Evolutionary conservation across 2,113 vertebrate species (phyloP), one percentile per base, ranked within the genome.

Genomic region (Rhabdomys dilectus): DNA sequence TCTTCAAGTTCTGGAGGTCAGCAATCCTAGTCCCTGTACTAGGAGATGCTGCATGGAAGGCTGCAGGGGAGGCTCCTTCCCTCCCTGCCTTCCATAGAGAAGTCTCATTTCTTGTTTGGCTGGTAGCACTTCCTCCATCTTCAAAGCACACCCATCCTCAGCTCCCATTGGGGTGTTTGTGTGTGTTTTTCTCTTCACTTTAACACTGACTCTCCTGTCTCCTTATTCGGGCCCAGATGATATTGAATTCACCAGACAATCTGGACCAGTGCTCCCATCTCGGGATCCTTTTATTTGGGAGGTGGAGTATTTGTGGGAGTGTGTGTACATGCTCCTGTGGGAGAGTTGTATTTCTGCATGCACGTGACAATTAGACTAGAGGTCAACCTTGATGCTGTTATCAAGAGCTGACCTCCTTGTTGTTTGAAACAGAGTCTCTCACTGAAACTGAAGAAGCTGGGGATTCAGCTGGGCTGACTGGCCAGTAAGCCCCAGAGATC

Each of bases 91-190:
- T 22, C 22, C 19, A 13, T 7, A n/a, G 2, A 66, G 58, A 3
- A 7, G 45, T 36, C 11, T 7, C 45, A 4, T 53, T 56, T 77
- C 70, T 77, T 85, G 82, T 10, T 9, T 0, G 3, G n/a, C 66
- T 70, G 3, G 0, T 1, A 0, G 16, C 7, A 51, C 1, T 36
- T 39, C 39, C 31, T 60, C 45, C 21, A 21, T 1, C 68, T 34
- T 72, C 39, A 77, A 56, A 4, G 7, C 3, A 1, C 13, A 29
- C 34, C 24, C 24, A 2, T 2, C 70, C 60, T 92, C 53, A 39
- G n/a, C n/a, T 12, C 68, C 89, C 3, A 2, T 1, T 80, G 22
- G 24, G 3, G 36, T 60, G 22, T 39, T 13, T 36, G 31, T 34
- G 17, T 53, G 31, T 17, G 21, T 31, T 21, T 77, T 48, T 88